Evolutionary conservation across 2,113 vertebrate species (phyloP).

Genomic region (Melanocharis versteri): DNA sequence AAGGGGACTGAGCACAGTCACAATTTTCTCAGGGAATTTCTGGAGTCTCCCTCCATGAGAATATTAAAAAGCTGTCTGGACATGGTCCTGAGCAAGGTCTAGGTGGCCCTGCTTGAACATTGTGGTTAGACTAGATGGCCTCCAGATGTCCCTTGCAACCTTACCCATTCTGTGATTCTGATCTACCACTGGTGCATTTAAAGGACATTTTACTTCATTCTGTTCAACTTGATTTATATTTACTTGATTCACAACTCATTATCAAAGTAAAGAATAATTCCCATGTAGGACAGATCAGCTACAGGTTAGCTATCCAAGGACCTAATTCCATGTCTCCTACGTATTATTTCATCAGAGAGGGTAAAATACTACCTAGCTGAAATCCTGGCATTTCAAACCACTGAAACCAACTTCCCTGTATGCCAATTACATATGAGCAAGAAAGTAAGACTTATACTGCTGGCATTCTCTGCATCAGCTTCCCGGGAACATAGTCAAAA

Average conservation of each 20-base stretch:
- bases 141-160: not conserved
- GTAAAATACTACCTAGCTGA: not conserved
- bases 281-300: not conserved
- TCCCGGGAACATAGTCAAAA: not conserved
- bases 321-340: not conserved
- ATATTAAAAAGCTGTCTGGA: not conserved
- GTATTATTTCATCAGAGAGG: not conserved
- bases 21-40: not conserved
- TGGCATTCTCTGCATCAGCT: not conserved
- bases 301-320: not conserved
- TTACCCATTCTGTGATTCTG: not conserved
- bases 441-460: not conserved
- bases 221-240: not conserved
- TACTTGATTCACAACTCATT: not conserved
- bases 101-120: not conserved
- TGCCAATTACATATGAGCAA: not conserved
- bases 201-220: not conserved
- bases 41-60: not conserved
- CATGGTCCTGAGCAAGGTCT: not conserved
- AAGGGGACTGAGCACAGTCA: not conserved
- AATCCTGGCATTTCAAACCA: not conserved
- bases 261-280: not conserved
- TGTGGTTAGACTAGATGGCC: not conserved
- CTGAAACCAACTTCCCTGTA: not conserved
- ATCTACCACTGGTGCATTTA: not conserved